These are phyloP conservation scores for Aphaenogaster ashmeadi DNA, from an alignment of 1,140 invertebrate genomes.

Conservation along the genomic window DNA sequence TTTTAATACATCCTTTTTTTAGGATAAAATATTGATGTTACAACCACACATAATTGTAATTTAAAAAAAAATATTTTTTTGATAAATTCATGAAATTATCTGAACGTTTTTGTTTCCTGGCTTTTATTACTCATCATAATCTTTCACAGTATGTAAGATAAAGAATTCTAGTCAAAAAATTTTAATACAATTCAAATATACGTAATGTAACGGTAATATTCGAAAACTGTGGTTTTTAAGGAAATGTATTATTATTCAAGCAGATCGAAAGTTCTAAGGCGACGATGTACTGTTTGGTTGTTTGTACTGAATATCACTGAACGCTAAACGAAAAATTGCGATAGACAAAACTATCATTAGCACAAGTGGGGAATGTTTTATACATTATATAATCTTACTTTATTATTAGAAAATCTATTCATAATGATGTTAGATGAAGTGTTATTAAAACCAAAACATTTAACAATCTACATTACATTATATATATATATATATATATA, in stretches of 20 bases:
- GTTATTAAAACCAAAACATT: neutral
- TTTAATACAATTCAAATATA: neutral
- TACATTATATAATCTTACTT: neutral
- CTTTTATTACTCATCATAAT: constrained; percentile 15
- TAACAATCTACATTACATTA: too few relatives aligned
- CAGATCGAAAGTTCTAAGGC: neutral
- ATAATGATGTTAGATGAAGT: neutral
- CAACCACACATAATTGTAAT: neutral
- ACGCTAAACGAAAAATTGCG: neutral
- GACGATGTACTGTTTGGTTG: neutral
- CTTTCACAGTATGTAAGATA: neutral
- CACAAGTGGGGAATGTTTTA: constrained; percentile 12
- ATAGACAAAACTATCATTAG: neutral
- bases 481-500: too few relatives aligned
- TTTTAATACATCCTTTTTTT: constrained; percentile 4
- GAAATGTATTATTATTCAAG: neutral
- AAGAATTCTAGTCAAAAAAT: constrained; percentile 33
- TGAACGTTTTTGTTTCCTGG: neutral
- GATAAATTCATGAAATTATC: constrained; percentile 19
- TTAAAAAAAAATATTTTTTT: neutral
- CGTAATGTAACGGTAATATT: neutral
- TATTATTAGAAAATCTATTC: neutral
- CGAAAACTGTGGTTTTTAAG: neutral
- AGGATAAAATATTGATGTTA: neutral
- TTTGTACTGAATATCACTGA: neutral